These are phyloP conservation scores for Spicauda simplicius DNA, from an alignment of 2,888 invertebrate genomes.

Conservation along the genomic window DNA sequence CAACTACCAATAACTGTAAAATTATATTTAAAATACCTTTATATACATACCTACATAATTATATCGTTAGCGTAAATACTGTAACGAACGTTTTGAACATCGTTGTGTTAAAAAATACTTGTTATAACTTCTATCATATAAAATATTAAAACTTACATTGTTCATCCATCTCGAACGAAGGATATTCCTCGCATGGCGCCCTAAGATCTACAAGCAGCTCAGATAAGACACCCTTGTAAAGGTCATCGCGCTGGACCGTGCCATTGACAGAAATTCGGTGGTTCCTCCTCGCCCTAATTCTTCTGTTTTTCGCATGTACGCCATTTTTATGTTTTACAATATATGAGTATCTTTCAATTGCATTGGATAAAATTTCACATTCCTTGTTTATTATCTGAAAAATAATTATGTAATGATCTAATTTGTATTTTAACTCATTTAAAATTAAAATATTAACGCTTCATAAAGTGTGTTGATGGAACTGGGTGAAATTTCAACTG, in stretches of 20 bases:
- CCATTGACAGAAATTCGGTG: slow-evolving; percentile 1
- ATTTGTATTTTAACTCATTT: no score
- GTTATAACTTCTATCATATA: no score
- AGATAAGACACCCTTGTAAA: slow-evolving; percentile 55
- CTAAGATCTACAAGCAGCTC: slow-evolving; percentile 83
- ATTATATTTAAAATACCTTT: no score
- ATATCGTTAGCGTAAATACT: no score
- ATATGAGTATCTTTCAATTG: slow-evolving; percentile 79
- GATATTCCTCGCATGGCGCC: slow-evolving; percentile 87
- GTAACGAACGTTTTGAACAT: no score
- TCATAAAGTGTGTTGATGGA: no score
- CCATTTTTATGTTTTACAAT: slow-evolving; percentile 37
- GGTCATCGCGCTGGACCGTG: slow-evolving; percentile 5
- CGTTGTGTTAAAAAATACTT: no score
- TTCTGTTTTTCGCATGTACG: slow-evolving; percentile 5
- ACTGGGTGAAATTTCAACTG: no score
- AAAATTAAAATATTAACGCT: no score
- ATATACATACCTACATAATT: no score
- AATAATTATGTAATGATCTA: no score
- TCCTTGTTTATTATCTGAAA: slow-evolving; percentile 44
- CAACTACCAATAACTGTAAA: no score
- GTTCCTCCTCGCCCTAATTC: not conserved
- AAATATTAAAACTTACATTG: slow-evolving; percentile 84
- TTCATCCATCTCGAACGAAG: slow-evolving; percentile 90
- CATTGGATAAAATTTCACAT: slow-evolving; percentile 84